Conservation (phyloP, 2,888 invertebrate genomes). For the Pherbina coryleti region DNA sequence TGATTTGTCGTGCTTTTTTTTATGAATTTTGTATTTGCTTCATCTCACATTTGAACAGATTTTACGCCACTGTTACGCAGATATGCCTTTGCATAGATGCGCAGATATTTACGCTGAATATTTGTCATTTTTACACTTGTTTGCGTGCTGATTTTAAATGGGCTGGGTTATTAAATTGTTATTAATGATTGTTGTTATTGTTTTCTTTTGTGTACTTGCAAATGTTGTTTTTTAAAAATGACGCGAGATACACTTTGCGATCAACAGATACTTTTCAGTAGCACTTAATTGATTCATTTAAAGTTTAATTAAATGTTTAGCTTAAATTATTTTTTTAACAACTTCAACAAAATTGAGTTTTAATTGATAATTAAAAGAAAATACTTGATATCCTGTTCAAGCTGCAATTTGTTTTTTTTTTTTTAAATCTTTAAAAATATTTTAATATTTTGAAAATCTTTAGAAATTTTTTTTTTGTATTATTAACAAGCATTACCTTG, state of each 20-base stretch:
- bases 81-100: neutral
- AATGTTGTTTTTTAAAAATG: neutral
- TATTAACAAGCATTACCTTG: no score
- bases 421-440: no score
- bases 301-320: neutral
- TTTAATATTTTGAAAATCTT: no score
- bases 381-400: no score
- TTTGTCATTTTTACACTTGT: conserved; percentile 13
- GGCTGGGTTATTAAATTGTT: neutral
- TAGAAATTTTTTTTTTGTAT: no score
- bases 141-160: neutral
- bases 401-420: no score
- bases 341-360: no score
- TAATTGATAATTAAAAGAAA: no score
- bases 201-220: neutral
- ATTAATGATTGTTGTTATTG: neutral
- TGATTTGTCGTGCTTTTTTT: no score
- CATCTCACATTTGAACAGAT: conserved; percentile 8
- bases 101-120: conserved; percentile 10
- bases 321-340: no score
- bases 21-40: neutral
- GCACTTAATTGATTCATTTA: neutral
- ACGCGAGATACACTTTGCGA: neutral
- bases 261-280: neutral
- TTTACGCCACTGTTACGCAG: conserved; percentile 16